Percentiles rank a stretch among this genome's conserved stretches.
These are phyloP conservation scores for Camptogramma bilineatum DNA, from an alignment of 2,888 invertebrate species.

Conservation along the genomic window DNA sequence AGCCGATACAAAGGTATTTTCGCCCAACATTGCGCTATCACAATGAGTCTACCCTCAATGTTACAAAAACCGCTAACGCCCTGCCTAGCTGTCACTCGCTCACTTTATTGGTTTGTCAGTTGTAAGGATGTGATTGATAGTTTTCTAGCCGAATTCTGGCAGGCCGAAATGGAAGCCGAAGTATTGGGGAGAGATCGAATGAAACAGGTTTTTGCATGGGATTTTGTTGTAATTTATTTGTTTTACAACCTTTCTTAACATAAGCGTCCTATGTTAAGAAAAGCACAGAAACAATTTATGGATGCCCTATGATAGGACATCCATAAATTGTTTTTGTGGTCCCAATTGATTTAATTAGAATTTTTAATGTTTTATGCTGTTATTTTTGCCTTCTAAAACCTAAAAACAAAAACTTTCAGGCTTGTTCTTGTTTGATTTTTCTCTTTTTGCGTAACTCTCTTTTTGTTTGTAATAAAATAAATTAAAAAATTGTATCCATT, in stretches of 20 bases:
- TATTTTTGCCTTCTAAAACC: not conserved
- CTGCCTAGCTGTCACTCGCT: slow-evolving; percentile 51
- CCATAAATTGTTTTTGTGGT: not conserved
- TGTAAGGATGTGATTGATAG: slow-evolving; percentile 17
- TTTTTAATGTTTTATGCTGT: not conserved
- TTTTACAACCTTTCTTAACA: not conserved
- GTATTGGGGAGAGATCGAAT: not conserved
- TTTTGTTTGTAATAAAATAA: too few species aligned
- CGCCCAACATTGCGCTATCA: not conserved
- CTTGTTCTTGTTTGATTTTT: too few species aligned
- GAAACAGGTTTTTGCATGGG: not conserved
- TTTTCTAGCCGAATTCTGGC: not conserved
- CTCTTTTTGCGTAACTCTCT: too few species aligned
- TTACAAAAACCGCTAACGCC: slow-evolving; percentile 49
- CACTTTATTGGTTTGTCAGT: slow-evolving; percentile 57
- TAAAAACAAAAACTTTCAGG: too few species aligned
- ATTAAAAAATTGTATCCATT: too few species aligned
- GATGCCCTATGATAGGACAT: too few species aligned
- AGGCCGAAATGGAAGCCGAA: not conserved
- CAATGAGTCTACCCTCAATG: slow-evolving; percentile 24
- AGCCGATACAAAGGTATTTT: not conserved
- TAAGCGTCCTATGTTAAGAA: too few species aligned
- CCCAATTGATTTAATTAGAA: too few species aligned
- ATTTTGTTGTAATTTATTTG: not conserved
- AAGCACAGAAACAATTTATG: not conserved